A percentile compares a stretch with the other conserved stretches of the same genome.
phyloP scores from a whole-genome alignment of 2,113 vertebrate species.

The Grus americana region DNA sequence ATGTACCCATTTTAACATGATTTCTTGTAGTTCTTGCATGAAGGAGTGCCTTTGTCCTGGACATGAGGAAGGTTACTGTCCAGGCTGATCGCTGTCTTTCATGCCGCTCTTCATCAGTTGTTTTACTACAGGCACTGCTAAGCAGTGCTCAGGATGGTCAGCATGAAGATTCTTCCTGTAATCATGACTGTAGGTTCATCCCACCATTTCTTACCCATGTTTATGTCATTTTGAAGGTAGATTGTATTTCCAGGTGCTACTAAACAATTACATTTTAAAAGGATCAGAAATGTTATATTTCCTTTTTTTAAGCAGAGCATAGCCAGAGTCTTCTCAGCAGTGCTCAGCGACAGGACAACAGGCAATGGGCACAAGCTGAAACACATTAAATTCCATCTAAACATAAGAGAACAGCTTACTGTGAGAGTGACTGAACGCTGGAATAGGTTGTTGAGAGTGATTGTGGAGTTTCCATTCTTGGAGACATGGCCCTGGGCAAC shows the following conservation, averaged over 20 bases:
- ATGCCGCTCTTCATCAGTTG: neutral
- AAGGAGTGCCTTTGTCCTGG: neutral
- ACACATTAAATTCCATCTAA: neutral
- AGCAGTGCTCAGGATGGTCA: neutral
- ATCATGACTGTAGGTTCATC: neutral
- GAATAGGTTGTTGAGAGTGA: neutral
- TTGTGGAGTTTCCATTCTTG: neutral
- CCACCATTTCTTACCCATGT: neutral
- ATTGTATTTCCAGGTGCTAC: neutral
- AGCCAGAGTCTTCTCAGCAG: neutral
- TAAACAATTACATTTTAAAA: neutral
- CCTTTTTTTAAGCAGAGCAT: neutral
- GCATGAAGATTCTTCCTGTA: neutral
- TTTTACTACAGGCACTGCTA: neutral
- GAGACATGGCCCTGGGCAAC: neutral
- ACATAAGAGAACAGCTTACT: neutral
- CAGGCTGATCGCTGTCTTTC: neutral
- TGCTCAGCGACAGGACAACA: neutral
- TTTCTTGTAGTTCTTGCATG: neutral
- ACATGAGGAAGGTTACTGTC: neutral
- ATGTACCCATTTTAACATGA: neutral
- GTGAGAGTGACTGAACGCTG: neutral
- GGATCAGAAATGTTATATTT: neutral
- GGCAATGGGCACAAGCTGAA: neutral
- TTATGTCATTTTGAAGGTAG: neutral